Evolutionary conservation across 2,888 invertebrate genomes (phyloP).

Genomic region (Trissolcus brochymenae): DNA sequence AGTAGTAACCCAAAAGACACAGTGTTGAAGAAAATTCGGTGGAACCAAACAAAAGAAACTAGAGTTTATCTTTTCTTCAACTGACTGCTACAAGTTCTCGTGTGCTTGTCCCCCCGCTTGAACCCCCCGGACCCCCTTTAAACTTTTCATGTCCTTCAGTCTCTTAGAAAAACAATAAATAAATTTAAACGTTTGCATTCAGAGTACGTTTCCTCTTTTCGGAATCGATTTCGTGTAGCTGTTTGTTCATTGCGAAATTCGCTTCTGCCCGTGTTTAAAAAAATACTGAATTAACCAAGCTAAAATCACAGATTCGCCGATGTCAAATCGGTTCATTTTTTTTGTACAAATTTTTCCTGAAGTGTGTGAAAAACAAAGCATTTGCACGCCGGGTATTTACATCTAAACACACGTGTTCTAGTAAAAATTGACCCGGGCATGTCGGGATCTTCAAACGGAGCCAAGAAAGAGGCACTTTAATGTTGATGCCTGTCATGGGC

Average conservation of each 20-base stretch:
- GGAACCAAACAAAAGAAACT: background rate
- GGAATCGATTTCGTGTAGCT: background rate
- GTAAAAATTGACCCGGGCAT: conserved; percentile 21
- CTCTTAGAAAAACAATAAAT: conserved; percentile 6
- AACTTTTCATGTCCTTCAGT: conserved; percentile 24
- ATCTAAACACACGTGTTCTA: conserved; percentile 26
- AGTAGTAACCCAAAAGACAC: conserved; percentile 2
- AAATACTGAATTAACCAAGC: conserved; percentile 77
- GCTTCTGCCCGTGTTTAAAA: conserved; percentile 69
- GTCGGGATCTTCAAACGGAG: background rate
- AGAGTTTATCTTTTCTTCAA: background rate
- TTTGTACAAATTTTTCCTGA: conserved; percentile 77
- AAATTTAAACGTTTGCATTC: background rate
- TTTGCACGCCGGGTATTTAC: conserved; percentile 60
- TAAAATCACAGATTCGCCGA: conserved; percentile 76
- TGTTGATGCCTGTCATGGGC: background rate
- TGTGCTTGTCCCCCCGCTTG: conserved; percentile 5
- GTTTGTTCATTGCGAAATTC: conserved; percentile 55
- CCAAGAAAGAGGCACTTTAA: background rate
- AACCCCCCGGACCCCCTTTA: conserved; percentile 5
- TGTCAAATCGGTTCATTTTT: conserved; percentile 64
- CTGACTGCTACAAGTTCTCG: background rate
- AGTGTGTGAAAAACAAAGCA: conserved; percentile 68
- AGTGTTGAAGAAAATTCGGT: background rate
- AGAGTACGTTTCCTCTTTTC: conserved; percentile 15